phyloP scores from a whole-genome alignment of 2,797 vertebrate species.

The Hozukius guyotensis region DNA sequence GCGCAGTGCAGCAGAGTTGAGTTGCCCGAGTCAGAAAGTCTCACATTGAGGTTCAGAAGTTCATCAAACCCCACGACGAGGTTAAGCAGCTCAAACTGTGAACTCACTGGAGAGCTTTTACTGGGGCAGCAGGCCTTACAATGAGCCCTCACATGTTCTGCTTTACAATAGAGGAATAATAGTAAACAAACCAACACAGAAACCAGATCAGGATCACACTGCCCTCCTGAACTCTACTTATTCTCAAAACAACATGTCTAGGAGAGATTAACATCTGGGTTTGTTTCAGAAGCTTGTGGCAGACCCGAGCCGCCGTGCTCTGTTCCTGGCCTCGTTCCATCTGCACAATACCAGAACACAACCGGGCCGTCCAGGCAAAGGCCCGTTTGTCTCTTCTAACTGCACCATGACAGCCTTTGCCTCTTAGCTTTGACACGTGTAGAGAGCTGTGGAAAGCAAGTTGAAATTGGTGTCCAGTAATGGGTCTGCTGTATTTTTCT shows the following conservation, averaged over 20 bases:
- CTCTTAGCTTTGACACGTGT: conserved; percentile 13
- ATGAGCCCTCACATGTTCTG: conserved; percentile 44
- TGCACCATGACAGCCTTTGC: conserved; percentile 39
- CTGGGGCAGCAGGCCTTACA: conserved; percentile 26
- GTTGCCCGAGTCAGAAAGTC: conserved; percentile 35
- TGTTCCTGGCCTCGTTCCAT: conserved; percentile 39
- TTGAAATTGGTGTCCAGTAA: conserved; percentile 10
- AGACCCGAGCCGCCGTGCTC: conserved; percentile 26
- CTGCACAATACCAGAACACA: conserved; percentile 55
- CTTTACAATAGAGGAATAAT: conserved; percentile 47
- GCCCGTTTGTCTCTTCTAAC: conserved; percentile 45
- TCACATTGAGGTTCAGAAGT: conserved; percentile 55
- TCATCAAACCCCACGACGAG: conserved; percentile 36
- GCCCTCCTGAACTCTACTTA: conserved; percentile 38
- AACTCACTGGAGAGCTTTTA: conserved; percentile 2
- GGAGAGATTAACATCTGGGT: conserved; percentile 68
- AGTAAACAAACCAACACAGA: conserved; percentile 39
- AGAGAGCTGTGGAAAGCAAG: conserved; percentile 9
- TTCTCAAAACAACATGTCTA: conserved; percentile 16
- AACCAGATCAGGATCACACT: conserved; percentile 39
- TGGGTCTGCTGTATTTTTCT: conserved; percentile 29
- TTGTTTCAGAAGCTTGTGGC: conserved; percentile 38
- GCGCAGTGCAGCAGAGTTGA: conserved; percentile 10
- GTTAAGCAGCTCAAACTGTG: conserved; percentile 48
- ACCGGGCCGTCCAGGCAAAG: conserved; percentile 25